A percentile compares a stretch with the other conserved stretches of the same genome.
These are phyloP conservation scores for Solenodon paradoxus DNA, from an alignment of 2,113 vertebrate species.

Conservation along the genomic window DNA sequence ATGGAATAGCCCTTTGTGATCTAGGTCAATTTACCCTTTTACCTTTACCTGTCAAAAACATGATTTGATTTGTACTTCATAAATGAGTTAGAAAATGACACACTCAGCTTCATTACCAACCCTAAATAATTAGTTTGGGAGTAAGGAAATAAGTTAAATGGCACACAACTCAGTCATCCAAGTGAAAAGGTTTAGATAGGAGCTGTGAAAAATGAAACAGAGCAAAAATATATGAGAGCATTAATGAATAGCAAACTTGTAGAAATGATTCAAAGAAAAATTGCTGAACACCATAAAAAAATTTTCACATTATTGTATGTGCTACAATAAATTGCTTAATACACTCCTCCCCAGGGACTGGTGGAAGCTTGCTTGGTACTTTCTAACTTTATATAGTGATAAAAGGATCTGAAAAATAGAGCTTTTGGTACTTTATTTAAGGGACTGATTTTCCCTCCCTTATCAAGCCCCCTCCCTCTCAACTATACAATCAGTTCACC, in stretches of 20 bases:
- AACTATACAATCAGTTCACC: background rate
- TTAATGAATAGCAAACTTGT: conserved; percentile 37
- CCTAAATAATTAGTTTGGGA: conserved; percentile 19
- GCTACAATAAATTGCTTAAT: conserved; percentile 14
- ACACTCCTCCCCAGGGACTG: background rate
- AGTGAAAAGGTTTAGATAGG: conserved; percentile 25
- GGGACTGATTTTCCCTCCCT: background rate
- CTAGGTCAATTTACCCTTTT: conserved; percentile 1
- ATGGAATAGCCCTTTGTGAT: background rate
- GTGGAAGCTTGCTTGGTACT: background rate
- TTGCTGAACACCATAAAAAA: background rate
- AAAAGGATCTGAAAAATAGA: conserved; percentile 8
- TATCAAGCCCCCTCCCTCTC: background rate
- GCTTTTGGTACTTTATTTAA: background rate
- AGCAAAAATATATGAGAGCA: background rate
- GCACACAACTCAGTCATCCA: background rate
- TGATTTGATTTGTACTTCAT: conserved; percentile 19
- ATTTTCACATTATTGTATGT: background rate
- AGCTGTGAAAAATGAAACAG: background rate
- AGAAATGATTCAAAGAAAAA: conserved; percentile 33
- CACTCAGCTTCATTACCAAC: background rate
- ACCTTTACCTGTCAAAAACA: conserved; percentile 44
- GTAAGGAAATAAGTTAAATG: conserved; percentile 33
- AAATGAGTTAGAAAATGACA: conserved; percentile 39
- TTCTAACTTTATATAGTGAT: conserved; percentile 1